These are phyloP conservation scores for Syritta pipiens DNA, from an alignment of 2,888 invertebrate genomes.

Conservation along the genomic window DNA sequence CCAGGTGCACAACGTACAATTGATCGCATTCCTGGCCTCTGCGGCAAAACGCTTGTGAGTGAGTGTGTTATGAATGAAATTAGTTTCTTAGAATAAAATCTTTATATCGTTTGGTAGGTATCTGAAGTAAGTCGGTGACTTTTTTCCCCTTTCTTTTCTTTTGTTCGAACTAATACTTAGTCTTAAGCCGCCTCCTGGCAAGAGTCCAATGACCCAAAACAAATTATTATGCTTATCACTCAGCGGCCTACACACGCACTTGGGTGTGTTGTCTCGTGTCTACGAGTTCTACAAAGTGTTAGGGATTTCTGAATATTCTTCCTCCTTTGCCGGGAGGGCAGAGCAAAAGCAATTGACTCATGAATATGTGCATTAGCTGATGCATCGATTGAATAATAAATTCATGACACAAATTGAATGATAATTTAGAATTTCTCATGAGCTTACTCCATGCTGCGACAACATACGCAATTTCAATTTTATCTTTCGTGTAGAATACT, in stretches of 20 bases:
- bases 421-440: slow-evolving; percentile 15
- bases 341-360: slow-evolving; percentile 26
- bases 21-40: slow-evolving; percentile 43
- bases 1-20: slow-evolving; percentile 43
- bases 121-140: slow-evolving; percentile 18
- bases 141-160: slow-evolving; percentile 1
- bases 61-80: slow-evolving; percentile 32
- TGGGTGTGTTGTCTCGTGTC: not conserved
- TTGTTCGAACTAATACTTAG: no score
- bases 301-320: not conserved
- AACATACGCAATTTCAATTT: no score
- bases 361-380: slow-evolving; percentile 38
- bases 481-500: no score
- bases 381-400: slow-evolving; percentile 51
- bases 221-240: slow-evolving; percentile 44
- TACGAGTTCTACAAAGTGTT: slow-evolving; percentile 8
- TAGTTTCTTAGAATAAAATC: slow-evolving; percentile 17
- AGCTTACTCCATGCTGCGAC: no score
- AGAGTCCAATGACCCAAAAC: slow-evolving; percentile 40
- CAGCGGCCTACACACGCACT: not conserved
- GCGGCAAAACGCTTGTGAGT: not conserved
- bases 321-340: not conserved
- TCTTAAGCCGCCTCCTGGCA: not conserved
- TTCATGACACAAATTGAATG: slow-evolving; percentile 47
- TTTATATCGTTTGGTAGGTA: slow-evolving; percentile 14